These are phyloP conservation scores for Agrypnia vestita DNA, from an alignment of 1,140 invertebrate genomes.

Conservation along the genomic window DNA sequence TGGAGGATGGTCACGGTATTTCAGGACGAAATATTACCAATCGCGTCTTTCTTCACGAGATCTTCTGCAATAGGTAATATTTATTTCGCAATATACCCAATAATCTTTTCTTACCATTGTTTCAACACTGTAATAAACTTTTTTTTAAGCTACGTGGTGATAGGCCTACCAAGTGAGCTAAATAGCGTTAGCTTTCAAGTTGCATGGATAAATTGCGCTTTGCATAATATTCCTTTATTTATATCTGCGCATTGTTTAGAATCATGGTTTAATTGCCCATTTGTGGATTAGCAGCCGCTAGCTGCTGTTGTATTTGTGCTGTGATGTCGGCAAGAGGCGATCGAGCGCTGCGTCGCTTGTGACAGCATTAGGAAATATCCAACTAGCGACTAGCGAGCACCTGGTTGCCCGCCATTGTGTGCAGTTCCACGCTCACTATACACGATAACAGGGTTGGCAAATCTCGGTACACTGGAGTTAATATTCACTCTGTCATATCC, in stretches of 20 bases:
- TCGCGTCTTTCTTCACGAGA: too few relatives aligned
- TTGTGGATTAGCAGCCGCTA: slow-evolving; percentile 30
- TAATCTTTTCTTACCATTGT: too few relatives aligned
- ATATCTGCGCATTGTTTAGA: slow-evolving; percentile 38
- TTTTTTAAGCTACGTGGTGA: background rate
- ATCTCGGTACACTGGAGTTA: too few relatives aligned
- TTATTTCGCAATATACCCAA: too few relatives aligned
- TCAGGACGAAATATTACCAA: too few relatives aligned
- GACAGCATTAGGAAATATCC: slow-evolving; percentile 16
- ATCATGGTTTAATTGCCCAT: slow-evolving; percentile 33
- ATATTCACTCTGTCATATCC: too few relatives aligned
- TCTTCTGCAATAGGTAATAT: too few relatives aligned
- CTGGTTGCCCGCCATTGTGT: background rate
- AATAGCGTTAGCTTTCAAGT: slow-evolving; percentile 27
- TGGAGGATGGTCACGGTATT: too few relatives aligned
- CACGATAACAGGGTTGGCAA: too few relatives aligned
- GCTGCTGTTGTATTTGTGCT: background rate
- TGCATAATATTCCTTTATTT: slow-evolving; percentile 39
- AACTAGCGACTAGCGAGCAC: background rate
- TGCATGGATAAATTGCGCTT: slow-evolving; percentile 28
- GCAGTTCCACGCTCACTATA: too few relatives aligned
- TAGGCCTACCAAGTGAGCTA: slow-evolving; percentile 4
- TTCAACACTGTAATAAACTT: too few relatives aligned
- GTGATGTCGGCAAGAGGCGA: background rate
- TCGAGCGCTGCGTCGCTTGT: background rate